These are phyloP conservation scores for Eriocheir sinensis DNA, from an alignment of 1,140 invertebrate genomes.

Conservation along the genomic window DNA sequence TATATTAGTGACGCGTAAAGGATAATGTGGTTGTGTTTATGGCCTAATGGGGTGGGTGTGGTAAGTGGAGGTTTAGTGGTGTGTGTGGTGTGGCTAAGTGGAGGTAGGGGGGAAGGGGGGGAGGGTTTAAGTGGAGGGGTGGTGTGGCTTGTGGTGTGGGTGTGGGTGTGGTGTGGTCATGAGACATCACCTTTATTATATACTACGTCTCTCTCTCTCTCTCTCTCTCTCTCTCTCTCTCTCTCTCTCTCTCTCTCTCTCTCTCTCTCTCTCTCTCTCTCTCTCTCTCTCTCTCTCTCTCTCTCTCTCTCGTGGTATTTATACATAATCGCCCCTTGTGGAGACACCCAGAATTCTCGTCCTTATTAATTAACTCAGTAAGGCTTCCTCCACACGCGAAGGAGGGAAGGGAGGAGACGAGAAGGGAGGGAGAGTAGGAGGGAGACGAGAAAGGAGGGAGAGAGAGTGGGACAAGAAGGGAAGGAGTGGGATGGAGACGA, in stretches of 20 bases:
- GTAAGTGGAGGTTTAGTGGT: too few relatives aligned
- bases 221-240: constrained; percentile 14
- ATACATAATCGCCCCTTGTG: constrained; percentile 11
- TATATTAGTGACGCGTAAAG: too few relatives aligned
- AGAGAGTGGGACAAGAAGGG: background rate
- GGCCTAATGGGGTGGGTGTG: too few relatives aligned
- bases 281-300: constrained; percentile 4
- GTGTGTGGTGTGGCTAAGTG: too few relatives aligned
- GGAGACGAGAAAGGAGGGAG: background rate
- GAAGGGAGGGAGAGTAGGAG: background rate
- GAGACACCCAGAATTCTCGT: background rate
- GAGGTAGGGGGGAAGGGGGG: too few relatives aligned
- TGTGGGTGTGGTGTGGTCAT: background rate
- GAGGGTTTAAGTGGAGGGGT: too few relatives aligned
- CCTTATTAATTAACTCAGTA: background rate
- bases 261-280: background rate
- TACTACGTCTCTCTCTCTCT: too few relatives aligned
- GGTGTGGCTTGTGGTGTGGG: too few relatives aligned
- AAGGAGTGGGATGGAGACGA: background rate
- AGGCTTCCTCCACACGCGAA: background rate
- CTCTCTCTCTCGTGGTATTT: background rate
- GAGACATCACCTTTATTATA: background rate
- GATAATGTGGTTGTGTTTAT: too few relatives aligned
- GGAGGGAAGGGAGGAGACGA: background rate
- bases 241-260: background rate